Evolutionary conservation across 1,140 invertebrate species (phyloP).

Genomic region (Apis dorsata): DNA sequence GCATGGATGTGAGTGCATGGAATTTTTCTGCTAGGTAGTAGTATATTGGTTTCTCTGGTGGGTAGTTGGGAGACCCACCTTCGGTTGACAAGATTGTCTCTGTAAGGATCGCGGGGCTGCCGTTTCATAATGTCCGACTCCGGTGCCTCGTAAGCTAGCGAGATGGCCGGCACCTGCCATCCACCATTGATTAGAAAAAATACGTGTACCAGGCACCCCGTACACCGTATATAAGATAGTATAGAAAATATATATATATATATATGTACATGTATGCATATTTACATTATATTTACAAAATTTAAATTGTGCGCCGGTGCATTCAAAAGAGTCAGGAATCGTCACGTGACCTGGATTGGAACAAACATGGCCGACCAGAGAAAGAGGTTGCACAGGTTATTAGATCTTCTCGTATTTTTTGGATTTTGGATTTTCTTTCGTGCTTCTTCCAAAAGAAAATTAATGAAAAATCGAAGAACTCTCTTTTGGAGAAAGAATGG

Average conservation of each 20-base stretch:
- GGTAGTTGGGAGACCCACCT: conserved; percentile 83
- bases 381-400: too few relatives aligned
- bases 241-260: conserved; percentile 36
- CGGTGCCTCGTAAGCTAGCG: conserved; percentile 96
- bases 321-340: conserved; percentile 59
- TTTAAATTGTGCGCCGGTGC: conserved; percentile 54
- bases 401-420: too few relatives aligned
- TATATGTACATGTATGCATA: conserved; percentile 43
- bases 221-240: conserved; percentile 52
- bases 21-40: conserved; percentile 19
- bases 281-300: conserved; percentile 46
- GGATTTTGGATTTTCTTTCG: too few relatives aligned
- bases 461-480: too few relatives aligned
- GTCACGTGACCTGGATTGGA: background rate
- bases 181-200: conserved; percentile 80
- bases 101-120: conserved; percentile 94
- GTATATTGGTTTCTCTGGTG: conserved; percentile 63
- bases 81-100: conserved; percentile 97
- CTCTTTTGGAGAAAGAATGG: too few relatives aligned
- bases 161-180: conserved; percentile 95
- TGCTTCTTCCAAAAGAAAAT: too few relatives aligned
- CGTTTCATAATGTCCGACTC: conserved; percentile 99
- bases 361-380: background rate
- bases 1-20: conserved; percentile 52
- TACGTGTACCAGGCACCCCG: conserved; percentile 57